These are phyloP conservation scores for Melolontha melolontha DNA, from an alignment of 2,888 invertebrate genomes.

Conservation along the genomic window DNA sequence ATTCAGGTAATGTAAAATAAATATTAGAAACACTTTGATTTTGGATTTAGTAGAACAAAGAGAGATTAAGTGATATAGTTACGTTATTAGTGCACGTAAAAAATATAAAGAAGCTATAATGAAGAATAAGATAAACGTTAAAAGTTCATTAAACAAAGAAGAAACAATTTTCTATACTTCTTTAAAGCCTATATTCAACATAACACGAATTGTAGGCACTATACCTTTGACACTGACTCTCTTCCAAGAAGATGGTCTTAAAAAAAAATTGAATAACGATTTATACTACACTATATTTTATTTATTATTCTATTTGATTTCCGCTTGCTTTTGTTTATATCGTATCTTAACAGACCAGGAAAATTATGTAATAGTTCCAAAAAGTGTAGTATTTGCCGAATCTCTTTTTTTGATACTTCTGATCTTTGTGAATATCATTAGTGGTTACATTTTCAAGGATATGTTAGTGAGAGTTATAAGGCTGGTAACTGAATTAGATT, in stretches of 20 bases:
- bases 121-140: conserved; percentile 10
- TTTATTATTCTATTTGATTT: conserved; percentile 6
- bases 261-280: neutral
- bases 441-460: conserved; percentile 10
- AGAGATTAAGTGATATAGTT: no score
- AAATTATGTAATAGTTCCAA: conserved; percentile 8
- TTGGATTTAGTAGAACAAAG: no score
- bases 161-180: conserved; percentile 16
- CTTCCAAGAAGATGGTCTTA: neutral
- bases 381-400: conserved; percentile 11
- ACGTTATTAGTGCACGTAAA: neutral
- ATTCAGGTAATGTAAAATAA: no score
- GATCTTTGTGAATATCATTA: conserved; percentile 21
- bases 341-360: neutral
- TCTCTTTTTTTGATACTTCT: neutral
- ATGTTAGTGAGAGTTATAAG: neutral
- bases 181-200: conserved; percentile 12
- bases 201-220: conserved; percentile 12
- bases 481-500: conserved; percentile 6
- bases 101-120: neutral
- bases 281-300: conserved; percentile 13
- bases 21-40: no score
- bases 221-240: conserved; percentile 14
- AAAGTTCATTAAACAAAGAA: neutral
- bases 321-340: conserved; percentile 14